These are phyloP conservation scores for Portevinia maculata DNA, from an alignment of 2,888 invertebrate species.

Conservation along the genomic window DNA sequence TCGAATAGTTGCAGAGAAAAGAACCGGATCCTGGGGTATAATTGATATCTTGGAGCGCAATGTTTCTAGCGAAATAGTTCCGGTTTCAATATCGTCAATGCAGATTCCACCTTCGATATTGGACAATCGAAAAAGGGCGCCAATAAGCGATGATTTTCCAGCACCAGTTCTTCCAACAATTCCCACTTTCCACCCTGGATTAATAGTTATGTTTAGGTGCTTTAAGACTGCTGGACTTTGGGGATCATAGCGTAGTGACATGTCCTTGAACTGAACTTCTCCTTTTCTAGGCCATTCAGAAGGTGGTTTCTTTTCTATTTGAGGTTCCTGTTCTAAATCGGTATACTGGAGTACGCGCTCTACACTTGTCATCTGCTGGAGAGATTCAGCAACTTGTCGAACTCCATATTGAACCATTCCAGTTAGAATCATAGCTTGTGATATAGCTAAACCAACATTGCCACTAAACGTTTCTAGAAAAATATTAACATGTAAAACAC, in stretches of 20 bases:
- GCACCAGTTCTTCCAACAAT: slow-evolving; percentile 94
- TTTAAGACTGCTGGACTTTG: slow-evolving; percentile 88
- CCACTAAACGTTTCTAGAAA: slow-evolving; percentile 84
- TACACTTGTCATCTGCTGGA: slow-evolving; percentile 89
- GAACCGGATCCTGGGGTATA: slow-evolving; percentile 85
- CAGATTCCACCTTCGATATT: slow-evolving; percentile 88
- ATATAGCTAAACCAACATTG: slow-evolving; percentile 88
- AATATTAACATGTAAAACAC: background rate
- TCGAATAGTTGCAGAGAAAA: slow-evolving; percentile 86
- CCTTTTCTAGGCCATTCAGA: slow-evolving; percentile 88
- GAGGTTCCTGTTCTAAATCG: slow-evolving; percentile 85
- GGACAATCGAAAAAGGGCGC: slow-evolving; percentile 90
- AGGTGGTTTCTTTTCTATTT: slow-evolving; percentile 84
- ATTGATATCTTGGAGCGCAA: slow-evolving; percentile 84
- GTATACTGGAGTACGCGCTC: slow-evolving; percentile 89
- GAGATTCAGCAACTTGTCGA: slow-evolving; percentile 88
- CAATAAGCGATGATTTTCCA: slow-evolving; percentile 91
- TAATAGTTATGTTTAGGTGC: slow-evolving; percentile 87
- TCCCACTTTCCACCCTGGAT: slow-evolving; percentile 88
- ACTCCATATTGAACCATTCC: slow-evolving; percentile 89
- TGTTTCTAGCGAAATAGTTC: slow-evolving; percentile 83
- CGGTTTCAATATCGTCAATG: slow-evolving; percentile 88
- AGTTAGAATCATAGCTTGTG: slow-evolving; percentile 87
- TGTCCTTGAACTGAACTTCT: slow-evolving; percentile 84
- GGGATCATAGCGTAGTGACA: slow-evolving; percentile 85